A percentile compares a stretch with the other conserved stretches of the same genome.
Evolutionary conservation across 1,140 invertebrate species (phyloP).

Genomic region (Holcopasites calliopsidis): DNA sequence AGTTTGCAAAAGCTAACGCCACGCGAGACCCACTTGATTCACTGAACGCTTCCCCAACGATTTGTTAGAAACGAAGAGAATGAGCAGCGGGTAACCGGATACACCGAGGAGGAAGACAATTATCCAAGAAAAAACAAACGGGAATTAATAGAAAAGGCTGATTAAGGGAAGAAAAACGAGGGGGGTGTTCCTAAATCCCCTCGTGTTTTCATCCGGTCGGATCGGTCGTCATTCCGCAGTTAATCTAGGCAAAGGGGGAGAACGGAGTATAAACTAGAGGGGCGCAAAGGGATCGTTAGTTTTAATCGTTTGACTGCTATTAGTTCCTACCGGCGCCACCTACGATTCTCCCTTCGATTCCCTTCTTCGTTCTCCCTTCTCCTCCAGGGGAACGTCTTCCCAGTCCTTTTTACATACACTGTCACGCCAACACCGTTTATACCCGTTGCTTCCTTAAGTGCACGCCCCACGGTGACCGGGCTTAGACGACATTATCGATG

Average conservation of each 20-base stretch:
- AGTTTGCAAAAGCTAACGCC: no score
- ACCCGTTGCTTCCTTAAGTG: slow-evolving; percentile 45
- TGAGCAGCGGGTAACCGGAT: background rate
- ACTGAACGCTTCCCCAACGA: background rate
- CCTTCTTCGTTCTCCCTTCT: background rate
- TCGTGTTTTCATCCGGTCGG: slow-evolving; percentile 63
- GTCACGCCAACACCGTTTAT: background rate
- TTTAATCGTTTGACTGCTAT: slow-evolving; percentile 68
- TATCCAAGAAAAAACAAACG: slow-evolving; percentile 24
- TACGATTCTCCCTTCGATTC: background rate
- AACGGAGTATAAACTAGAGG: slow-evolving; percentile 48
- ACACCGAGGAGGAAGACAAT: background rate
- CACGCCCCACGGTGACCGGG: slow-evolving; percentile 32
- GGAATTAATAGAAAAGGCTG: slow-evolving; percentile 43
- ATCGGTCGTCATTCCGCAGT: slow-evolving; percentile 63
- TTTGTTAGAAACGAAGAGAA: background rate
- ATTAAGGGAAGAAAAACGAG: slow-evolving; percentile 36
- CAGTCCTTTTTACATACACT: slow-evolving; percentile 5
- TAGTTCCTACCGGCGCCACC: slow-evolving; percentile 43
- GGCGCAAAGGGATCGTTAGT: slow-evolving; percentile 66
- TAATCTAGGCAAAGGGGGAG: slow-evolving; percentile 56
- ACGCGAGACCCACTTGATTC: background rate
- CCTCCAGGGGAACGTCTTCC: background rate
- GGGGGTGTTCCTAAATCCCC: slow-evolving; percentile 8
- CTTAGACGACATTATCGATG: slow-evolving; percentile 59